Evolutionary conservation across 2,797 vertebrate species (phyloP).

Genomic region (Crenichthys baileyi): DNA sequence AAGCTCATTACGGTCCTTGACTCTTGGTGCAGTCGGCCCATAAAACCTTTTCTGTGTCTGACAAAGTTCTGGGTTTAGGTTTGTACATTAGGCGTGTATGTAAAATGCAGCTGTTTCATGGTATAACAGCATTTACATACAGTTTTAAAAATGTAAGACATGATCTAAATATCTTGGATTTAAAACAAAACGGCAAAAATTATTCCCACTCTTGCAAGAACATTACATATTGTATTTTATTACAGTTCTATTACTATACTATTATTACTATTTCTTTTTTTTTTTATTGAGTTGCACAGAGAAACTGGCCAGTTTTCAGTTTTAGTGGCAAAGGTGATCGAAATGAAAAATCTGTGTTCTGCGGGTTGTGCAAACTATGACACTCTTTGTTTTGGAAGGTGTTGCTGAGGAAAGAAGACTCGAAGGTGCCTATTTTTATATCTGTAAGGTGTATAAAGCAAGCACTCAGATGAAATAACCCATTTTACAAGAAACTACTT

Average conservation of each 20-base stretch:
- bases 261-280: not conserved
- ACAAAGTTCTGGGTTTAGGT: conserved; percentile 39
- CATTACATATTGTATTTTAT: too few species aligned
- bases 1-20: conserved; percentile 44
- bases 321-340: too few species aligned
- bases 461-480: not conserved
- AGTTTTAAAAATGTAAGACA: not conserved
- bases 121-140: not conserved
- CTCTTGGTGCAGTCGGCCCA: conserved; percentile 52
- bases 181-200: not conserved
- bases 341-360: not conserved
- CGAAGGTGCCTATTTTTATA: not conserved
- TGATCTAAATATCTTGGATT: not conserved
- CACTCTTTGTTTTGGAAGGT: too few species aligned
- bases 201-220: not conserved
- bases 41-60: conserved; percentile 63
- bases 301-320: not conserved
- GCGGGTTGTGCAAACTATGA: too few species aligned
- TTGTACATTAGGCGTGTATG: not conserved
- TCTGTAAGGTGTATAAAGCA: not conserved
- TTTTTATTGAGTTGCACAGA: not conserved
- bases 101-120: not conserved
- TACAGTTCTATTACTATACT: too few species aligned
- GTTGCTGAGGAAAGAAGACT: not conserved
- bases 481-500: not conserved